These are phyloP conservation scores for Hylyphantes graminicola DNA, from an alignment of 1,140 invertebrate species.

Conservation along the genomic window DNA sequence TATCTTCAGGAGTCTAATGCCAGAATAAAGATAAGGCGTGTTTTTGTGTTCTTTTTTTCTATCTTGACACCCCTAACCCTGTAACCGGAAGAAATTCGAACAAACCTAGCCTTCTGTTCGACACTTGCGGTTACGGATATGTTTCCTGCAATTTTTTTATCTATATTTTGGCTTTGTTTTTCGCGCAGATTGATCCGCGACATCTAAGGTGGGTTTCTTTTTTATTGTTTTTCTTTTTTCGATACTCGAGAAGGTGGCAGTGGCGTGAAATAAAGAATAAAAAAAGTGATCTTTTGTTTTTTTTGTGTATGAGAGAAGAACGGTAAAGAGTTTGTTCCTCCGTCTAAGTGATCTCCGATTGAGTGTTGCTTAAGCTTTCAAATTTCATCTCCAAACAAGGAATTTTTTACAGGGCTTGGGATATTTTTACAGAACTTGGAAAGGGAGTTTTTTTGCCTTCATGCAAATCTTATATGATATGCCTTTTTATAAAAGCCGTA, in stretches of 20 bases:
- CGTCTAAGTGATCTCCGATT: conserved; percentile 3
- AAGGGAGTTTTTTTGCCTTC: no score
- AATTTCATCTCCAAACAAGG: not conserved
- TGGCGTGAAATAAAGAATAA: conserved; percentile 3
- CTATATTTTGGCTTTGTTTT: conserved; percentile 57
- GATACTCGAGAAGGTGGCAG: conserved; percentile 24
- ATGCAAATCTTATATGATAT: no score
- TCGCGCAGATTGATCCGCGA: conserved; percentile 50
- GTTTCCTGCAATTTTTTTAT: conserved; percentile 26
- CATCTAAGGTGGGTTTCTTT: not conserved
- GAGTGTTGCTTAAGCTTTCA: conserved; percentile 52
- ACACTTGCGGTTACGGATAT: conserved; percentile 55
- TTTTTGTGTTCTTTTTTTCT: conserved; percentile 25
- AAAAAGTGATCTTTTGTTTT: not conserved
- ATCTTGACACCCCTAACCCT: conserved; percentile 29
- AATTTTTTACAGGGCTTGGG: not conserved
- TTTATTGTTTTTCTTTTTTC: conserved; percentile 11
- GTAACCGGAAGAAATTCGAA: conserved; percentile 56
- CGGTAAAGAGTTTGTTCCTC: conserved; percentile 2
- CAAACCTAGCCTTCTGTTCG: conserved; percentile 45
- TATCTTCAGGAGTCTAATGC: conserved; percentile 33
- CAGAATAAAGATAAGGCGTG: conserved; percentile 51
- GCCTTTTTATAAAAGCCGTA: no score
- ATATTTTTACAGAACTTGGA: no score
- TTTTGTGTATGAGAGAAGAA: no score